phyloP scores from a whole-genome alignment of 2,113 vertebrate species.

The Psittacula cyanocephala region DNA sequence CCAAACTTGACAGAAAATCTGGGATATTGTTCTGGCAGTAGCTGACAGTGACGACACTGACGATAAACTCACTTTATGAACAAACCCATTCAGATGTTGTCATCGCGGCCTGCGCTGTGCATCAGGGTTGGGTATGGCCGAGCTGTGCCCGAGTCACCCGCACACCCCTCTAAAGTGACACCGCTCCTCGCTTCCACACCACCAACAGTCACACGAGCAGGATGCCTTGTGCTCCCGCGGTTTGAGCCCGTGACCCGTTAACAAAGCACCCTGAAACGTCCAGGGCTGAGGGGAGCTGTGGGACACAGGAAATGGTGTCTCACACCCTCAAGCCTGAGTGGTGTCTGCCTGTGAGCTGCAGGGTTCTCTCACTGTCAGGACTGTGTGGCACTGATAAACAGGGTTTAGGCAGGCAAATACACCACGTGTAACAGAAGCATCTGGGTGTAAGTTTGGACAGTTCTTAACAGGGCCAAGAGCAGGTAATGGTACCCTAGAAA shows the following conservation, averaged over 20 bases:
- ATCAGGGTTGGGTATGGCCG: too few relatives aligned
- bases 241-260: fast-evolving
- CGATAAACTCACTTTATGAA: neutral
- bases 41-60: neutral
- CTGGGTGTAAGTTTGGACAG: fast-evolving
- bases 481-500: neutral
- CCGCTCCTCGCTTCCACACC: too few relatives aligned
- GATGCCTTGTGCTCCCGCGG: fast-evolving
- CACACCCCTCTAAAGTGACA: too few relatives aligned
- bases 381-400: neutral
- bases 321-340: fast-evolving
- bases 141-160: too few relatives aligned
- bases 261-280: fast-evolving
- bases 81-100: neutral
- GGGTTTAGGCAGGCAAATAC: fast-evolving
- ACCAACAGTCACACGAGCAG: too few relatives aligned
- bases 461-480: fast-evolving
- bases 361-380: fast-evolving
- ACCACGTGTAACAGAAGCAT: fast-evolving
- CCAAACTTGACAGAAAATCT: neutral
- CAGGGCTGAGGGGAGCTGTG: fast-evolving
- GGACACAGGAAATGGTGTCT: fast-evolving
- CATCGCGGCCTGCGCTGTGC: too few relatives aligned
- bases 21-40: neutral
- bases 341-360: fast-evolving